These are phyloP conservation scores for Villa cingulata DNA, from an alignment of 2,888 invertebrate species.

Conservation along the genomic window DNA sequence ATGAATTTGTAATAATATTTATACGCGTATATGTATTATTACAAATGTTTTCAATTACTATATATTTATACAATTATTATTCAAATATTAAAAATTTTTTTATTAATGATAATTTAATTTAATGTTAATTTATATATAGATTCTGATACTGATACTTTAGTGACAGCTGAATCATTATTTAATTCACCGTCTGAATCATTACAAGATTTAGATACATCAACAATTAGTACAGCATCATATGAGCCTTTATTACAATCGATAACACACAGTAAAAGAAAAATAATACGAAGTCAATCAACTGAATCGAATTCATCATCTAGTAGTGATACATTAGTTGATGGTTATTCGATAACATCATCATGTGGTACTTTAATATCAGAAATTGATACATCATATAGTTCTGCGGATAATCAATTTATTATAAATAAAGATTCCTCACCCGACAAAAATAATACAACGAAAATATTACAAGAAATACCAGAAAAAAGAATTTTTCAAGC, in stretches of 20 bases:
- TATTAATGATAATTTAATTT: background rate
- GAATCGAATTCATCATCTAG: slow-evolving; percentile 15
- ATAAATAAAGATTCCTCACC: background rate
- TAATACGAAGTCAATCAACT: slow-evolving; percentile 10
- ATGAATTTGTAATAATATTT: too few species aligned
- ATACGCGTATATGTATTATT: background rate
- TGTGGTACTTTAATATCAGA: slow-evolving; percentile 42
- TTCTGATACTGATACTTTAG: slow-evolving; percentile 36
- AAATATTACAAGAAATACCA: background rate
- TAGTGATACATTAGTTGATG: slow-evolving; percentile 18
- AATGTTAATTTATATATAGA: slow-evolving; percentile 24
- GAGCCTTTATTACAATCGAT: slow-evolving; percentile 8
- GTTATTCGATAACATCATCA: slow-evolving; percentile 33
- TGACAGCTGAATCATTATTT: slow-evolving; percentile 23
- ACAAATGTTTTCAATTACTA: too few species aligned
- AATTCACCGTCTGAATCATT: slow-evolving; percentile 17
- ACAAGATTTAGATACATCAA: slow-evolving; percentile 12
- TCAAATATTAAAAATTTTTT: too few species aligned
- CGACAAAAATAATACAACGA: background rate
- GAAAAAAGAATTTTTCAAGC: too few species aligned
- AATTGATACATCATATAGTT: slow-evolving; percentile 41
- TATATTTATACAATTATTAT: too few species aligned
- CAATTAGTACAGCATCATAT: slow-evolving; percentile 7
- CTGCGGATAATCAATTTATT: slow-evolving; percentile 28
- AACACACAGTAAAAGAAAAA: slow-evolving; percentile 6